Evolutionary conservation across 2,888 invertebrate species (phyloP).

Genomic region (Metallyticus violacea): DNA sequence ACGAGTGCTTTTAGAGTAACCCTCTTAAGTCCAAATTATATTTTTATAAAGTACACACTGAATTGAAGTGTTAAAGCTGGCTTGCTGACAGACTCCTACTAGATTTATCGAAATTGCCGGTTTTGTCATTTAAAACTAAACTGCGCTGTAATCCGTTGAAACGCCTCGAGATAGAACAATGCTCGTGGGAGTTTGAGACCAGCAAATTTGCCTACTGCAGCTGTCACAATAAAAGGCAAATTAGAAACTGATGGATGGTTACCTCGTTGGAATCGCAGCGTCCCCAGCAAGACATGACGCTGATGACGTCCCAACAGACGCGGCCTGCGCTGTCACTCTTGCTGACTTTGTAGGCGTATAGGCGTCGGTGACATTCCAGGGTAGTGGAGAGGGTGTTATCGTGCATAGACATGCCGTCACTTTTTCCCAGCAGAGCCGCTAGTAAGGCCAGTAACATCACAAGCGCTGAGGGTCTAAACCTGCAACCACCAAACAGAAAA

Average conservation of each 20-base stretch:
- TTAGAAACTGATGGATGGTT: conserved; percentile 29
- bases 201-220: no score
- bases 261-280: conserved; percentile 83
- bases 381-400: conserved; percentile 48
- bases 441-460: not conserved
- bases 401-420: conserved; percentile 30
- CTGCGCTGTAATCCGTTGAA: no score
- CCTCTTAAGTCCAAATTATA: no score
- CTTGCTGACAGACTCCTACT: no score
- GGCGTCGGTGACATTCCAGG: conserved; percentile 63
- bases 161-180: no score
- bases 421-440: conserved; percentile 24
- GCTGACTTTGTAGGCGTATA: conserved; percentile 65
- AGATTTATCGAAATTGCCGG: no score
- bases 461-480: not conserved
- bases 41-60: no score
- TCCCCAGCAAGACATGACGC: conserved; percentile 77
- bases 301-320: conserved; percentile 72
- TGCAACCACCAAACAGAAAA: not conserved
- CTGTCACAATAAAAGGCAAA: not conserved
- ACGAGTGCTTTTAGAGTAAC: no score
- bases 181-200: no score
- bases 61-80: no score
- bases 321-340: conserved; percentile 62
- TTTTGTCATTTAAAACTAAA: no score